Evolutionary conservation across 1,140 invertebrate genomes (phyloP), one percentile per base, ranked within the genome.

Genomic region (Aphelinus certus): DNA sequence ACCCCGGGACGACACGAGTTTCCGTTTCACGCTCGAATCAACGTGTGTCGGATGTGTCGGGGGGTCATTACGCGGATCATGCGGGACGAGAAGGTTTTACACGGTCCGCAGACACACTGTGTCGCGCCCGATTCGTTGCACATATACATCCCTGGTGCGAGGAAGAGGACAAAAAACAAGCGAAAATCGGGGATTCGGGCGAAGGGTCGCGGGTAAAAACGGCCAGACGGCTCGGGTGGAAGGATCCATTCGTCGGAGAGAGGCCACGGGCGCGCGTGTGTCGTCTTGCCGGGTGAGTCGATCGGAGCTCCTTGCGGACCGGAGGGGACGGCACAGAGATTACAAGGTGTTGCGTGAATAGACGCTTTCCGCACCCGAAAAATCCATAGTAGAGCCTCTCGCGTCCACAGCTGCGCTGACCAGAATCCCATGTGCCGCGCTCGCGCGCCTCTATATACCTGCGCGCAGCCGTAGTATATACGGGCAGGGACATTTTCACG

Each of bases 271-370:
- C 26, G 26, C 26, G 26, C 26, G 26, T 26, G 26, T 26, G 26
- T 26, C 26, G 26, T 26, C 26, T 26, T 26, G 26, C 26, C 26
- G 26, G 26, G 26, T 26, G 26, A 26, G 26, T 26, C 26, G 26
- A 26, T 26, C 26, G 26, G 26, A 26, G 26, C 26, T 26, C 26
- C 26, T 26, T 26, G 26, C 26, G 26, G 26, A 26, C 26, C 26
- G 49, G 47, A 48, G 58, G 51, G 64, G 45, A 55, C 49, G 48
- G 46, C 56, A 6, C 4, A 67, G 79, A 77, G 83, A 80, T 81
- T 80, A 81, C 79, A 78, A 77, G 79, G 80, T 78, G 79, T 81
- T 79, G 77, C 72, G 81, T 82, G 81, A 83, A 83, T 81, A 77
- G 79, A 68, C 77, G 67, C 79, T 80, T 82, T 81, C 78, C 76